Evolutionary conservation across 2,888 invertebrate species (phyloP).

Genomic region (Polyommatus iphigenia): DNA sequence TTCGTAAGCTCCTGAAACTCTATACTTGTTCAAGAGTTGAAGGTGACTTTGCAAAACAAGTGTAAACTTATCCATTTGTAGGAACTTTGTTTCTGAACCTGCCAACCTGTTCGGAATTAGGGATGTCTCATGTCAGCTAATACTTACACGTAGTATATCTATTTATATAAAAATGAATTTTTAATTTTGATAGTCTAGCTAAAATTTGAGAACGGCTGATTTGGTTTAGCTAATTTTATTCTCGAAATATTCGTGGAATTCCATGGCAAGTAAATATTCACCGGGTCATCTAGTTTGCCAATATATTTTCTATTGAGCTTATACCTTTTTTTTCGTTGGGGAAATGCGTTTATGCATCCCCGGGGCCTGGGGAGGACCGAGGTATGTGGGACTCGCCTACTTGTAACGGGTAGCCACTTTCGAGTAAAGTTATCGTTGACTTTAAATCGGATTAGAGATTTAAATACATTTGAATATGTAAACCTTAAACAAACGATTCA

Average conservation of each 20-base stretch:
- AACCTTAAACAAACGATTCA: background rate
- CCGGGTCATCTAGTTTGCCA: too few relatives aligned
- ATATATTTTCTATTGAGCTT: background rate
- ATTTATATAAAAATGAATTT: too few relatives aligned
- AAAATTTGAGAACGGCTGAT: too few relatives aligned
- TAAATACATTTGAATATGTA: too few relatives aligned
- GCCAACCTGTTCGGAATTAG: background rate
- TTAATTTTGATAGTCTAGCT: too few relatives aligned
- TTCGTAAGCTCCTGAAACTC: background rate
- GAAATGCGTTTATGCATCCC: too few relatives aligned
- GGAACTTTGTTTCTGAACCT: background rate
- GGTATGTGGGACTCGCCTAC: too few relatives aligned
- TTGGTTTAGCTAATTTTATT: too few relatives aligned
- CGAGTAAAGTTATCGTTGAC: background rate
- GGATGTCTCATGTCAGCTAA: background rate
- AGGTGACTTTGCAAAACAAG: slow-evolving; percentile 20
- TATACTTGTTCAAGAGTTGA: background rate
- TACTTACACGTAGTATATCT: background rate
- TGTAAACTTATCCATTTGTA: slow-evolving; percentile 11
- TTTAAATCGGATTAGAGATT: background rate
- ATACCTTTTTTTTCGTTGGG: too few relatives aligned
- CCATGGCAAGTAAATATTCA: too few relatives aligned
- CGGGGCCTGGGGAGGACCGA: too few relatives aligned
- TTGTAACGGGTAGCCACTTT: background rate
- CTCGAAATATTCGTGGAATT: too few relatives aligned